These are phyloP conservation scores for Cheilosia vulpina DNA, from an alignment of 2,888 invertebrate species.

Conservation along the genomic window DNA sequence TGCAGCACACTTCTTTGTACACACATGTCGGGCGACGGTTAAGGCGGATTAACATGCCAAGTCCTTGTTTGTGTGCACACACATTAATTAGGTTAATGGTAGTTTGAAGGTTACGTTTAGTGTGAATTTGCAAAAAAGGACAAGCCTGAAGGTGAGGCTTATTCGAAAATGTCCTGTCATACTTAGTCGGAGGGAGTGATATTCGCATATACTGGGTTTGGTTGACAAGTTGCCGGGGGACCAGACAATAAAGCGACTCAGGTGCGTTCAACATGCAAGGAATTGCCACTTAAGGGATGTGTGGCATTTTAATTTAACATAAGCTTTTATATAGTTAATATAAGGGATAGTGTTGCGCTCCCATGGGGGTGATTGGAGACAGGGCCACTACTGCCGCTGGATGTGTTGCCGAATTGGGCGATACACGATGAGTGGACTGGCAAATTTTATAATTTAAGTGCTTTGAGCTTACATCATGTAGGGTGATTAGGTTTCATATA, in stretches of 20 bases:
- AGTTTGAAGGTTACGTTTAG: conserved; percentile 42
- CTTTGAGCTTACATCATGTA: not conserved
- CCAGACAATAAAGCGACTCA: conserved; percentile 40
- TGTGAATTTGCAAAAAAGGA: conserved; percentile 32
- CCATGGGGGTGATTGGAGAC: not conserved
- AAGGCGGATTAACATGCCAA: conserved; percentile 39
- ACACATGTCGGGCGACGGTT: conserved; percentile 10
- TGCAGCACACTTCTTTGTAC: conserved; percentile 29
- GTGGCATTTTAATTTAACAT: conserved; percentile 19
- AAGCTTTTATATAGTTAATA: conserved; percentile 13
- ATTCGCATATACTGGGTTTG: conserved; percentile 9
- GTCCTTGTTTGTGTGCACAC: conserved; percentile 45
- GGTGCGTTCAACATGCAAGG: conserved; percentile 52
- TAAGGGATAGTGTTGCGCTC: conserved; percentile 1
- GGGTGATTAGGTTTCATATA: not conserved
- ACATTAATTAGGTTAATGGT: conserved; percentile 68
- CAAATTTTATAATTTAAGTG: conserved; percentile 1
- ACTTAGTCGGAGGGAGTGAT: too few relatives aligned
- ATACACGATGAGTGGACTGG: not conserved
- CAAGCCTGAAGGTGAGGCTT: conserved; percentile 27
- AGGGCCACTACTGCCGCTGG: not conserved
- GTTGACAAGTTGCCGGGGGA: conserved; percentile 45
- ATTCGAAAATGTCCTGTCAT: conserved; percentile 17
- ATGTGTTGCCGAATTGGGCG: conserved; percentile 5
- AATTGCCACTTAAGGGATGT: conserved; percentile 28